A percentile compares a stretch with the other conserved stretches of the same genome.
Evolutionary conservation across 2,888 invertebrate species (phyloP).

Genomic region (Monopis laevigella): DNA sequence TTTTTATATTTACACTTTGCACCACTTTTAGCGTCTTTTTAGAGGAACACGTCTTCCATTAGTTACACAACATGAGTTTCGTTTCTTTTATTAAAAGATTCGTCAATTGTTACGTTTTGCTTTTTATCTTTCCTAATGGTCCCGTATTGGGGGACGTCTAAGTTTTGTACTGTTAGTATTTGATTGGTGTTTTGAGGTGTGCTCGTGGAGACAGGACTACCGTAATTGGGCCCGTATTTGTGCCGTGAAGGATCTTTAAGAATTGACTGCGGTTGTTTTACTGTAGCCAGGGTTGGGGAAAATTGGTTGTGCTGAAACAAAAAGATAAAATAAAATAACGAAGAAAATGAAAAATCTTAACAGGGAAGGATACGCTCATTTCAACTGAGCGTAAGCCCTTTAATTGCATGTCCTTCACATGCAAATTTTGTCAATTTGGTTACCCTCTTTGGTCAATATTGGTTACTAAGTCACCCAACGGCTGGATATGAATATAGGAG

Average conservation of each 20-base stretch:
- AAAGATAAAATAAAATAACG: no score
- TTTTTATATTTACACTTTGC: neutral
- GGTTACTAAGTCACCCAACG: no score
- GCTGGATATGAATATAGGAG: no score
- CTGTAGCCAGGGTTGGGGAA: constrained; percentile 39
- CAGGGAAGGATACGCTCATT: no score
- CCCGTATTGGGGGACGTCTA: constrained; percentile 63
- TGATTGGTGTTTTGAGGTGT: constrained; percentile 56
- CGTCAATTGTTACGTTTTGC: constrained; percentile 61
- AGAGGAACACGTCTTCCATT: constrained; percentile 1
- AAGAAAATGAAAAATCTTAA: no score
- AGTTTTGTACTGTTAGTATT: constrained; percentile 69
- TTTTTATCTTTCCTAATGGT: constrained; percentile 62
- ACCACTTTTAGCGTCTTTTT: neutral
- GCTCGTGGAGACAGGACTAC: constrained; percentile 51
- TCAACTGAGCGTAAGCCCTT: no score
- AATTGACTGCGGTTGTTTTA: constrained; percentile 70
- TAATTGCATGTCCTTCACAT: no score
- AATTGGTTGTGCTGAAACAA: constrained; percentile 47
- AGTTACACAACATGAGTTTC: constrained; percentile 52
- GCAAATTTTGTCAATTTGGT: no score
- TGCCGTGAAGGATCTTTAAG: constrained; percentile 71
- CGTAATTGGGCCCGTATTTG: constrained; percentile 64
- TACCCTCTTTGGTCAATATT: no score
- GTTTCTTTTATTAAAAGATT: constrained; percentile 50